Base-by-base conservation (phyloP, 2,888 invertebrate species). In the Hylaea fasciaria region DNA sequence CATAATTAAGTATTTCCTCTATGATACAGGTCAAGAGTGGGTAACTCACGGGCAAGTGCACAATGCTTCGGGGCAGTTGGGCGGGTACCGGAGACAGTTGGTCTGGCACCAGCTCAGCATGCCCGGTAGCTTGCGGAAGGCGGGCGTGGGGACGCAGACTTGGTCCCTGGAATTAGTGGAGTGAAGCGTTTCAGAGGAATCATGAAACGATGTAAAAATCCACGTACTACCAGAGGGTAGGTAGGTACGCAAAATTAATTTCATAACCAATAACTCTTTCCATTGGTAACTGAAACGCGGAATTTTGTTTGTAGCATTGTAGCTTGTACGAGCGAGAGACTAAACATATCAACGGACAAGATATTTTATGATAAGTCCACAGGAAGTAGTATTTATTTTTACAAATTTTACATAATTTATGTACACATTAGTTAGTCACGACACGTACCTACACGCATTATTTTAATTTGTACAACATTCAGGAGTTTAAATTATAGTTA, bases 41-140 rank as follows among this genome's bases (percentile, higher is more conserved):
- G 14, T 28, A 82, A 95, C 97, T 95, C 91, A 97, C 97, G 97
- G 96, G 82, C 97, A 97, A 64, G 93, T 89, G 74, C 97, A 97
- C 52, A 96, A 92, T 0, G 93, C 90, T 48, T 94, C 91, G 0
- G 97, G 97, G 79, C 97, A 97, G 82, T 97, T 96, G 2, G 97
- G 97, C 0, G 97, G 97, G 85, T 97, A 97, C 60, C 96, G 94
- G 68, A 97, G 90, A 70, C 97, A 98, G 87, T 97, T 97, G 37
- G 93, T 94, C 85, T 96, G 96, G 78, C 97, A 97, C 97, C 97
- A 97, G 62, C 93, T 93, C 72, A 93, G 93, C 94, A 97, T 96
- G 48, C 96, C 96, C 2, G 96, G 96, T 57, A 96, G 91, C 22
- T 91, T 81, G 41, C 94, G 93, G 85, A 94, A 97, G 0, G 92